Evolutionary conservation across 2,113 vertebrate genomes (phyloP), one percentile per base, ranked within the genome.

Genomic region (Amblyopsis rosae): DNA sequence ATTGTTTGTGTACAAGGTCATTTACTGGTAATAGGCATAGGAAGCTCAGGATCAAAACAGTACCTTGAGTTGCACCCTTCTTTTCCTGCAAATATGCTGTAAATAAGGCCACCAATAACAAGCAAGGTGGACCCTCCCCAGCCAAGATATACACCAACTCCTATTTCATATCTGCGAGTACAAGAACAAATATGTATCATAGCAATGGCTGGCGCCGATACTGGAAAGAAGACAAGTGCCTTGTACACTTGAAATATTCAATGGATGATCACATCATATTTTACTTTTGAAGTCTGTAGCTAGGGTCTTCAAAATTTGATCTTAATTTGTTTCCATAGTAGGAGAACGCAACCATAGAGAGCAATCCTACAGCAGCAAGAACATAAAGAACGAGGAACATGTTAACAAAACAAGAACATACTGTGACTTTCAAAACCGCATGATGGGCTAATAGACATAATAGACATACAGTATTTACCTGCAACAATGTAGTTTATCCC

Each of bases 61-160:
- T 60, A 93, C 92, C 87, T 89, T 62, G 89, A 90, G 0, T 64
- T 51, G 55, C 77, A 91, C 0, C 85, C 89, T 70, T 92, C 92
- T 6, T 47, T 88, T 50, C 88, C 90, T 55, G 87, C 88, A 71
- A 91, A 81, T 82, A 95, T 92, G 89, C 94, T 96, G 91, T 92
- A 95, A 87, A 98, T 88, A 56, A 94, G 88, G 54, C 97, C 98
- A 49, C 96, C 98, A 32, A 90, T 89, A 62, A 97, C 90, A 80
- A 96, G 95, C 66, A 99, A 92, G 1, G 94, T 91, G 26, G 96
- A 93, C 74, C 96, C 97, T 57, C 93, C 95, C 96, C 97, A 99
- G 67, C 98, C 97, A 45, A 98, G 91, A 76, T 95, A 98, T 64
- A 99, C 92, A 58, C 95, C 97, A 19, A 94, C 92, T 58, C 97